Percentiles rank a stretch among this genome's conserved stretches.
Conservation (phyloP, 2,113 vertebrate genomes). For the Phrynosoma blainvillii region DNA sequence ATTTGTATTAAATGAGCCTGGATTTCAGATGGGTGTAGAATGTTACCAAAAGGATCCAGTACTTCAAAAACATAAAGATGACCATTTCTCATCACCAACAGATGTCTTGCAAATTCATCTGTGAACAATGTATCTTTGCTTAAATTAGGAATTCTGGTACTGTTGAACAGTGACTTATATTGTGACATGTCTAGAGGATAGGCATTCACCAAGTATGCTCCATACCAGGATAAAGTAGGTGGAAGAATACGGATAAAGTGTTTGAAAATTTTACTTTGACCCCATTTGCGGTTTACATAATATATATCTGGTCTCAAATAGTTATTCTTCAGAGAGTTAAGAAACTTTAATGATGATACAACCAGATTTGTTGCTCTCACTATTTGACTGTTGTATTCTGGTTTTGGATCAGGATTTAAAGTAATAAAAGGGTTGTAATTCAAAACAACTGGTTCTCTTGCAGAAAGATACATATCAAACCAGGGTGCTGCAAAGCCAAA, state of each 20-base stretch:
- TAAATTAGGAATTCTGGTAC: slow-evolving; percentile 75
- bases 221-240: slow-evolving; percentile 76
- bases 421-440: slow-evolving; percentile 83
- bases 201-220: slow-evolving; percentile 80
- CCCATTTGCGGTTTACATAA: slow-evolving; percentile 78
- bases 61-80: slow-evolving; percentile 81
- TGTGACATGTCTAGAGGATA: slow-evolving; percentile 82
- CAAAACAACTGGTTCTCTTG: slow-evolving; percentile 76
- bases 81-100: slow-evolving; percentile 78
- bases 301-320: slow-evolving; percentile 79
- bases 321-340: slow-evolving; percentile 77
- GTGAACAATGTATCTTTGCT: slow-evolving; percentile 76
- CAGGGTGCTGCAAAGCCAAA: slow-evolving; percentile 68
- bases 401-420: slow-evolving; percentile 78
- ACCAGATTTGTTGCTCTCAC: slow-evolving; percentile 76
- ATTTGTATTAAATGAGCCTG: slow-evolving; percentile 73
- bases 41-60: slow-evolving; percentile 72
- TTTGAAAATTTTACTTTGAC: slow-evolving; percentile 78
- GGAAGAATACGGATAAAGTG: slow-evolving; percentile 79
- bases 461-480: slow-evolving; percentile 83
- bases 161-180: slow-evolving; percentile 82
- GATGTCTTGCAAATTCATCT: slow-evolving; percentile 64
- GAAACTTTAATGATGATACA: slow-evolving; percentile 78
- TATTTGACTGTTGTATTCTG: slow-evolving; percentile 77
- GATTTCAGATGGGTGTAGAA: slow-evolving; percentile 75